A percentile compares a stretch with the other conserved stretches of the same genome.
These are phyloP conservation scores for Escarpia spicata DNA, from an alignment of 2,888 invertebrate genomes.

Conservation along the genomic window DNA sequence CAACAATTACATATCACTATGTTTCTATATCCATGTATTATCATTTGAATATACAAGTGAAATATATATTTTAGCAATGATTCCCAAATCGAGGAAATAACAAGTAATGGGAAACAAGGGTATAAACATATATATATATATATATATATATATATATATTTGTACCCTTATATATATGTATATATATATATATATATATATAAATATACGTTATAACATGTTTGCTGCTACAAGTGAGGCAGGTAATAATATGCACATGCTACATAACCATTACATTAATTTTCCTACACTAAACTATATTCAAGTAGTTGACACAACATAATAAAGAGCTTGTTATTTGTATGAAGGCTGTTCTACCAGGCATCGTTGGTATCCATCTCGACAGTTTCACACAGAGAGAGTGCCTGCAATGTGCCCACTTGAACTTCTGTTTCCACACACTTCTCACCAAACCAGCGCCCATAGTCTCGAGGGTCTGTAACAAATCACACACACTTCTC, in stretches of 20 bases:
- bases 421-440: conserved; percentile 40
- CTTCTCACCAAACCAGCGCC: conserved; percentile 54
- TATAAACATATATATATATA: too few relatives aligned
- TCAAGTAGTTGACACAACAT: not conserved
- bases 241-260: not conserved
- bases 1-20: too few relatives aligned
- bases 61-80: too few relatives aligned
- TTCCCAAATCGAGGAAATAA: too few relatives aligned
- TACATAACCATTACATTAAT: not conserved
- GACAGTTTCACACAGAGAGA: conserved; percentile 52
- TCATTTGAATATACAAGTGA: too few relatives aligned
- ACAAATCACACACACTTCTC: not conserved
- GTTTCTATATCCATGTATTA: too few relatives aligned
- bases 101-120: too few relatives aligned
- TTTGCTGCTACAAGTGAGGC: too few relatives aligned
- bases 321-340: not conserved
- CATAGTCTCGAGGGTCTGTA: conserved; percentile 53
- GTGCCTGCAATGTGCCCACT: conserved; percentile 49
- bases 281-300: conserved; percentile 14
- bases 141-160: not conserved
- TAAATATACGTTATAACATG: too few relatives aligned
- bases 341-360: conserved; percentile 44
- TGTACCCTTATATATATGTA: not conserved
- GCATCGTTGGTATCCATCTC: conserved; percentile 56
- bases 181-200: conserved; percentile 14